Evolutionary conservation across 2,113 vertebrate genomes (phyloP).

Genomic region (Siphamia tubifer): DNA sequence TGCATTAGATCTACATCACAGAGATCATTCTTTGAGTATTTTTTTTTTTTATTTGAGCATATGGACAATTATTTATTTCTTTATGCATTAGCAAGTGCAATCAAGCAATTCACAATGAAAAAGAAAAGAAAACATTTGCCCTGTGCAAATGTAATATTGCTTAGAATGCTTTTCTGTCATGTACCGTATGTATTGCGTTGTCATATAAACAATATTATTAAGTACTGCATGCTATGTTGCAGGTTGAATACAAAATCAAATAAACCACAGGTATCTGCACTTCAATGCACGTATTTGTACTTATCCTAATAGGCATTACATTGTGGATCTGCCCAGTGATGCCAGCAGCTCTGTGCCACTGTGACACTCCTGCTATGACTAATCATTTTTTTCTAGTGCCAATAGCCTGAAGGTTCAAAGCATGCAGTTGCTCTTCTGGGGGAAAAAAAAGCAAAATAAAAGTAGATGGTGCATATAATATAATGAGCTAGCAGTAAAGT

Average conservation of each 20-base stretch:
- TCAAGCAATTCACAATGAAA: too few relatives aligned
- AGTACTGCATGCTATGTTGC: constrained; percentile 18
- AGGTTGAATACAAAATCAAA: constrained; percentile 24
- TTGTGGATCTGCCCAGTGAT: constrained; percentile 33
- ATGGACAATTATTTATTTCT: too few relatives aligned
- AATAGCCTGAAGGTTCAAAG: constrained; percentile 12
- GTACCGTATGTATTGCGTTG: background rate
- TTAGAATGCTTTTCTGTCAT: background rate
- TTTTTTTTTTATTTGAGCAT: too few relatives aligned
- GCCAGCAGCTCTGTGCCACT: constrained; percentile 32
- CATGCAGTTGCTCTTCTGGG: constrained; percentile 15
- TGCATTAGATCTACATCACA: too few relatives aligned
- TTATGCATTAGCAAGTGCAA: too few relatives aligned
- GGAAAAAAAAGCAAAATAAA: constrained; percentile 6
- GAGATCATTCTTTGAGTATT: too few relatives aligned
- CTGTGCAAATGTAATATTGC: too few relatives aligned
- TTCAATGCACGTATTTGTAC: too few relatives aligned
- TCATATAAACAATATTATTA: background rate
- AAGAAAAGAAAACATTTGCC: too few relatives aligned
- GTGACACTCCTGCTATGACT: constrained; percentile 52
- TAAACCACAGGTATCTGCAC: constrained; percentile 32
- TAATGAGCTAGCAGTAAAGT: background rate
- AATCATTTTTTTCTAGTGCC: constrained; percentile 47
- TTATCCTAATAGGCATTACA: constrained; percentile 46
- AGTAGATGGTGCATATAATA: background rate